Percentiles rank a stretch among this genome's conserved stretches.
phyloP scores from a whole-genome alignment of 2,888 invertebrate genomes.

The Drosophila leonis region DNA sequence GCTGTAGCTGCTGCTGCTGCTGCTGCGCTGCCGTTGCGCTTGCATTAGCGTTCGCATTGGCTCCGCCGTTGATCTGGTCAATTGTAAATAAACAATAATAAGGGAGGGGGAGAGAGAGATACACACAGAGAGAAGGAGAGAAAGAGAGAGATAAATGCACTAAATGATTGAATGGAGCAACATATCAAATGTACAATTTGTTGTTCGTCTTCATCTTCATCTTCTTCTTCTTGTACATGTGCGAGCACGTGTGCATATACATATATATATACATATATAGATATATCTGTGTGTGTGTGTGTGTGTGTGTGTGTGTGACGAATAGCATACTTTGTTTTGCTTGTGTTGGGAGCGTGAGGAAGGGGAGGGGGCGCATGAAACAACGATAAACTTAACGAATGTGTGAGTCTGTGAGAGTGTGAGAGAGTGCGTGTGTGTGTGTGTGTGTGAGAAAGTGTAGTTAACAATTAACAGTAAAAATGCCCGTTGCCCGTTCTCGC shows the following conservation, averaged over 20 bases:
- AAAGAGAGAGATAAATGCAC: slow-evolving; percentile 77
- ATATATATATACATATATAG: slow-evolving; percentile 2
- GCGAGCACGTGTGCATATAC: slow-evolving; percentile 20
- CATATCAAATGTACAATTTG: slow-evolving; percentile 39
- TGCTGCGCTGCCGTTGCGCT: slow-evolving; percentile 48
- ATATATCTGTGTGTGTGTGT: neutral
- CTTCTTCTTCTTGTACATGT: slow-evolving; percentile 22
- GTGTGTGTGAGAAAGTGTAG: slow-evolving; percentile 3
- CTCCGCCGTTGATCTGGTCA: slow-evolving; percentile 82
- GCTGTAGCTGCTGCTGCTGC: slow-evolving; percentile 35
- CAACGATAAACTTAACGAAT: slow-evolving; percentile 47
- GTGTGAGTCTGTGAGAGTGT: slow-evolving; percentile 30
- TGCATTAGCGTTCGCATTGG: slow-evolving; percentile 46
- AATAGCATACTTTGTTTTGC: slow-evolving; percentile 30
- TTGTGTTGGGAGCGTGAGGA: slow-evolving; percentile 2
- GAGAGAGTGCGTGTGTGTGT: slow-evolving; percentile 7
- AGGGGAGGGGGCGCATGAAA: slow-evolving; percentile 23
- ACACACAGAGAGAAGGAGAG: slow-evolving; percentile 64
- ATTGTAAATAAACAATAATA: slow-evolving; percentile 81
- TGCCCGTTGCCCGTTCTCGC: slow-evolving; percentile 36
- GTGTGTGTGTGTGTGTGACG: slow-evolving; percentile 19
- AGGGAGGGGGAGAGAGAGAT: slow-evolving; percentile 70
- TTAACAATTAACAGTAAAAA: slow-evolving; percentile 19
- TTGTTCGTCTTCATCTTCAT: slow-evolving; percentile 19
- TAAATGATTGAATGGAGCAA: slow-evolving; percentile 73